Conservation (phyloP, 2,113 vertebrate genomes). For the Microtus pennsylvanicus region DNA sequence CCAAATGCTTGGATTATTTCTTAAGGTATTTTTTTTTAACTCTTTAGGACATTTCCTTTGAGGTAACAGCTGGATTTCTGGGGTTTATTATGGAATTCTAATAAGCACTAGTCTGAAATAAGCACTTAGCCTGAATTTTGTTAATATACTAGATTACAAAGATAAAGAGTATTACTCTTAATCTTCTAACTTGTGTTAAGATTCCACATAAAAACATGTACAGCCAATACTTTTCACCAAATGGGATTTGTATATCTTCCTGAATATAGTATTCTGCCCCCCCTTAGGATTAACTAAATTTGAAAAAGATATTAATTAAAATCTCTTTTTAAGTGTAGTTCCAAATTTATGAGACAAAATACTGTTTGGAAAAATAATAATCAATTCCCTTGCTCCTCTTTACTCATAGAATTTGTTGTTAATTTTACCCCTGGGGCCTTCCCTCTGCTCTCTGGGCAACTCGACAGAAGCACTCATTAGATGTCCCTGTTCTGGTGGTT, state of each 20-base stretch:
- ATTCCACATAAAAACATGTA: conserved; percentile 10
- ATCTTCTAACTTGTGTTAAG: conserved; percentile 5
- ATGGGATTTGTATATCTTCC: conserved; percentile 19
- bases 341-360: conserved; percentile 26
- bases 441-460: background rate
- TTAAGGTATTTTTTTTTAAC: background rate
- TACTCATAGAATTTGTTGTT: background rate
- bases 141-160: conserved; percentile 43
- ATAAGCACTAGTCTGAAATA: background rate
- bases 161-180: background rate
- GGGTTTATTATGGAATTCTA: background rate
- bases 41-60: background rate
- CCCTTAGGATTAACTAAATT: conserved; percentile 33
- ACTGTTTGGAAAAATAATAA: conserved; percentile 26
- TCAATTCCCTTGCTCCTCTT: background rate
- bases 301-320: conserved; percentile 33
- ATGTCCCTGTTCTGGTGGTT: background rate
- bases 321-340: conserved; percentile 8
- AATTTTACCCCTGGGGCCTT: background rate
- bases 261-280: background rate
- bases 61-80: conserved; percentile 8
- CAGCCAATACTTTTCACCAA: conserved; percentile 26
- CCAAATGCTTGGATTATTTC: background rate
- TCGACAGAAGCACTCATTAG: background rate
- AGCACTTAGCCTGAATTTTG: background rate